phyloP scores from a whole-genome alignment of 2,888 invertebrate genomes.

The Eupithecia centaureata region DNA sequence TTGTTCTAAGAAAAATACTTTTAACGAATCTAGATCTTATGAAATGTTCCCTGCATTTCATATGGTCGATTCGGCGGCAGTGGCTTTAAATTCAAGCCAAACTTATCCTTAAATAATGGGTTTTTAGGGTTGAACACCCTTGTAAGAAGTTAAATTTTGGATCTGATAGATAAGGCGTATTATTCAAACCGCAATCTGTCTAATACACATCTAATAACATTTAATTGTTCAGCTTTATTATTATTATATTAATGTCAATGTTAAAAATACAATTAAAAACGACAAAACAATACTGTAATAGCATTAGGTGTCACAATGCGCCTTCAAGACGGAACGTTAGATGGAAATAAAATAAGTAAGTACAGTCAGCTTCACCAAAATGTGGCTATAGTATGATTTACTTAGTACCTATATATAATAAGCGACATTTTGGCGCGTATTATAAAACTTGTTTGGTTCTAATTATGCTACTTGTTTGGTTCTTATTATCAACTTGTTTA shows the following conservation, averaged over 20 bases:
- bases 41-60: too few species aligned
- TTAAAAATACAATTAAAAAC: not conserved
- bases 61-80: too few species aligned
- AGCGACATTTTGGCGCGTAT: too few species aligned
- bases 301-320: not conserved
- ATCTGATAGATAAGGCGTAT: not conserved
- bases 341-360: not conserved
- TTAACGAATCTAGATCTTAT: not conserved
- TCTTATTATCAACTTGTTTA: too few species aligned
- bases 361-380: not conserved
- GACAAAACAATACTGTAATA: not conserved
- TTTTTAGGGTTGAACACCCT: not conserved
- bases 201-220: not conserved
- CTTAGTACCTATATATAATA: not conserved
- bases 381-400: not conserved
- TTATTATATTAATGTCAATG: not conserved
- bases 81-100: not conserved
- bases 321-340: not conserved
- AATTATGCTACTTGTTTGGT: too few species aligned
- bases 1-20: not conserved
- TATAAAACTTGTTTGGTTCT: too few species aligned
- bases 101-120: not conserved
- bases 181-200: not conserved
- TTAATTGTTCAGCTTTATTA: not conserved
- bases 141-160: not conserved